Percentiles rank a stretch among this genome's conserved stretches.
Evolutionary conservation across 2,113 vertebrate species (phyloP).

Genomic region (Parus major): DNA sequence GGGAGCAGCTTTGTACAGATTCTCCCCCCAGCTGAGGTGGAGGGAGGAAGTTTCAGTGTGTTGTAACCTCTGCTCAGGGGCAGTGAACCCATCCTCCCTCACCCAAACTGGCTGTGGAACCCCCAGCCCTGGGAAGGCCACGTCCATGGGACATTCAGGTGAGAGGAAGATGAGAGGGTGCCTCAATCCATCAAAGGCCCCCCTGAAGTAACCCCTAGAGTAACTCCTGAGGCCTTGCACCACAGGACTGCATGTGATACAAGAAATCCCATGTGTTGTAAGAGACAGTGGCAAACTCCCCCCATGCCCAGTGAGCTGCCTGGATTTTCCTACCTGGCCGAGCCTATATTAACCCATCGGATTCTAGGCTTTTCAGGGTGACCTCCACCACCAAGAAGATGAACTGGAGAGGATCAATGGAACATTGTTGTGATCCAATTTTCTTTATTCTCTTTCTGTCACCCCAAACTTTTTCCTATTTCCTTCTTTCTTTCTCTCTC

Average conservation of each 20-base stretch:
- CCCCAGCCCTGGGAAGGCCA: neutral
- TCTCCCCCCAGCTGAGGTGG: too few species aligned
- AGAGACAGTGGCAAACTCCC: neutral
- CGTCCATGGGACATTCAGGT: neutral
- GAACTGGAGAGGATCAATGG: neutral
- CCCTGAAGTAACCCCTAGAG: fast-evolving
- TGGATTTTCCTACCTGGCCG: neutral
- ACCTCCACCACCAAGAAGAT: neutral
- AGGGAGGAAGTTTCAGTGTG: neutral
- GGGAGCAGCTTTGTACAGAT: neutral
- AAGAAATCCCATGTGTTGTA: neutral
- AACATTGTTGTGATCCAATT: neutral
- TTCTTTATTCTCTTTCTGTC: neutral
- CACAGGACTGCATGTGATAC: neutral
- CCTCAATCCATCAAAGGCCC: neutral
- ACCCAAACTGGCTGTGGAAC: neutral
- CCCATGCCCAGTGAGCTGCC: neutral
- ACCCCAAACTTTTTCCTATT: too few species aligned
- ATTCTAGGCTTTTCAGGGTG: neutral
- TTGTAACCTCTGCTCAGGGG: neutral
- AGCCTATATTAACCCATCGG: neutral
- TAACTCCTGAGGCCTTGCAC: neutral
- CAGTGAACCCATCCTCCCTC: neutral
- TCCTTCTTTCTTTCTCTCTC: neutral
- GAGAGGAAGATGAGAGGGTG: neutral